Conservation (phyloP, 1,140 invertebrate genomes). For the Drosophila burlai region DNA sequence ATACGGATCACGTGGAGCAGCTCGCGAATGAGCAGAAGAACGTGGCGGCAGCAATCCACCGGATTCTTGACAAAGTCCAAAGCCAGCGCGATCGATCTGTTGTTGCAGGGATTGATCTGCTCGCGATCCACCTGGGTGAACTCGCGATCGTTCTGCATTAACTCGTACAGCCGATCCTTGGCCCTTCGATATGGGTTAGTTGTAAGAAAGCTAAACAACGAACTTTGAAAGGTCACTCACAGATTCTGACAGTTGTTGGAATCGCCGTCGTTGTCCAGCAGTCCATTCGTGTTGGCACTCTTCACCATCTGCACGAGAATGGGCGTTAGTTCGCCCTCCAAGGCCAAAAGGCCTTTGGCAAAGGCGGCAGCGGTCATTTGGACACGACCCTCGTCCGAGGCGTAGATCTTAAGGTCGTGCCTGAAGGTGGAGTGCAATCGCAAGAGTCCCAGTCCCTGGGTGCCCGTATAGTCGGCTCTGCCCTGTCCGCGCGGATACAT, state of each 20-base stretch:
- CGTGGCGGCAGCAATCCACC: constrained; percentile 96
- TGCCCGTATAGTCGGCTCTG: constrained; percentile 90
- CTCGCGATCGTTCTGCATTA: constrained; percentile 95
- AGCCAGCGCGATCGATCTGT: constrained; percentile 94
- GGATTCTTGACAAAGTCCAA: constrained; percentile 99
- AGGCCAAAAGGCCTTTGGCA: constrained; percentile 97
- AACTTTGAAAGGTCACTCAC: constrained; percentile 87
- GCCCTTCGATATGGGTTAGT: constrained; percentile 88
- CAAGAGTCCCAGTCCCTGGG: constrained; percentile 95
- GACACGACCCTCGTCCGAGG: constrained; percentile 99
- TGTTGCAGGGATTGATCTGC: constrained; percentile 94
- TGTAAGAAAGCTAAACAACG: too few relatives aligned
- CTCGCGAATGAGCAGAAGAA: constrained; percentile 94
- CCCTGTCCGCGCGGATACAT: constrained; percentile 98
- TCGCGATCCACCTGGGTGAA: constrained; percentile 93
- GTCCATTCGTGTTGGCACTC: constrained; percentile 98
- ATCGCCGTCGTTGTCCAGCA: constrained; percentile 99
- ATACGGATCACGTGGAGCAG: constrained; percentile 93
- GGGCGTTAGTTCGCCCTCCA: constrained; percentile 99
- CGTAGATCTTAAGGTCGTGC: constrained; percentile 99
- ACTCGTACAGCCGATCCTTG: constrained; percentile 96
- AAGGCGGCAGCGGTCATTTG: constrained; percentile 99
- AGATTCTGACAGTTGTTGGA: constrained; percentile 97
- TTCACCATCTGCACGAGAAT: constrained; percentile 99
- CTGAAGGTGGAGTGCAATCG: constrained; percentile 98